A percentile compares a stretch with the other conserved stretches of the same genome.
phyloP scores from a whole-genome alignment of 2,797 vertebrate genomes.

The Pseudocheirus occidentalis region DNA sequence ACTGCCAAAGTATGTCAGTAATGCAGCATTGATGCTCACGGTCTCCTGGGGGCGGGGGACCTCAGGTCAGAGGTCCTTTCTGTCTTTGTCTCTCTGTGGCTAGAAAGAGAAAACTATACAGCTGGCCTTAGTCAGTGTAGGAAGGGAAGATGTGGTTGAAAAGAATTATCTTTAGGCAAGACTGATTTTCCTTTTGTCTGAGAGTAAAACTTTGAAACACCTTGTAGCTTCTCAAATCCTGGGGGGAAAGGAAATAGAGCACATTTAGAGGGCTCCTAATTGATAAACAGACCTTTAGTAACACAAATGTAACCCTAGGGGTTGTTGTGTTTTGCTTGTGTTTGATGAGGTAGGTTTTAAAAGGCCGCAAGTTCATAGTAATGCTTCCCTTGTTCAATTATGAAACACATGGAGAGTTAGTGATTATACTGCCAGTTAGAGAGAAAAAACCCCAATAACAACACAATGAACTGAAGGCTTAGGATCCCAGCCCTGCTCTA shows the following conservation, averaged over 20 bases:
- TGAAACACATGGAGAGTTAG: background rate
- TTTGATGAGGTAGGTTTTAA: background rate
- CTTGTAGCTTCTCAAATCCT: background rate
- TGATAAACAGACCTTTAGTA: background rate
- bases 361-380: background rate
- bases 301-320: background rate
- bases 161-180: background rate
- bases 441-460: background rate
- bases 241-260: background rate
- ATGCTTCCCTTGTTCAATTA: background rate
- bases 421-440: background rate
- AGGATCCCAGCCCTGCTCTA: background rate
- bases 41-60: background rate
- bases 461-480: background rate
- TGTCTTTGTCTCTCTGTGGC: background rate
- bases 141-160: background rate
- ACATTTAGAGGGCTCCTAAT: background rate
- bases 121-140: background rate
- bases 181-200: background rate
- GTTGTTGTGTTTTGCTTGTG: background rate
- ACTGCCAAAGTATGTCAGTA: background rate
- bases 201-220: background rate
- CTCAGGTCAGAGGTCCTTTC: background rate
- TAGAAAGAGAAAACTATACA: background rate
- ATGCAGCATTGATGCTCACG: background rate